These are phyloP conservation scores for Elmis aenea DNA, from an alignment of 2,888 invertebrate species.

Conservation along the genomic window DNA sequence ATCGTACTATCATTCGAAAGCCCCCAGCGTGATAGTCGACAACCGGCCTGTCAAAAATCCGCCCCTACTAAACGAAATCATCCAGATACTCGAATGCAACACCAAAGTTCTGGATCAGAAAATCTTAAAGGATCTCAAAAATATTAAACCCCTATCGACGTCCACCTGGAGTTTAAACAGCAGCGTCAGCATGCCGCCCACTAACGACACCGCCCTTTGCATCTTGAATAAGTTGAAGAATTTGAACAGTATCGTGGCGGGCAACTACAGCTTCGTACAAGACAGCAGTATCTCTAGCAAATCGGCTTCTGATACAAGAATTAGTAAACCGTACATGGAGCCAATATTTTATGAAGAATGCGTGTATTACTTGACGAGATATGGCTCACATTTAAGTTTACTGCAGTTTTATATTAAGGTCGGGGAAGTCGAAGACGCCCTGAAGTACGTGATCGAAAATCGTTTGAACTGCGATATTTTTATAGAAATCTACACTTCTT, in stretches of 20 bases:
- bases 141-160: constrained; percentile 22
- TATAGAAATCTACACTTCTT: constrained; percentile 67
- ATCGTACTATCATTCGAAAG: constrained; percentile 44
- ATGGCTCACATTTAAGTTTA: constrained; percentile 70
- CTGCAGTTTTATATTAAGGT: constrained; percentile 73
- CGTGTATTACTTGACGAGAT: constrained; percentile 72
- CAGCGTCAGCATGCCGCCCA: constrained; percentile 22
- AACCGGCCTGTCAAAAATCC: constrained; percentile 58
- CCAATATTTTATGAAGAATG: constrained; percentile 70
- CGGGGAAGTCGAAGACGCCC: constrained; percentile 62
- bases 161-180: constrained; percentile 33
- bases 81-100: constrained; percentile 62
- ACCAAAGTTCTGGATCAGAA: constrained; percentile 52
- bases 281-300: constrained; percentile 9
- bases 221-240: constrained; percentile 47
- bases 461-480: constrained; percentile 65
- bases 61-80: constrained; percentile 64
- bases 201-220: constrained; percentile 50
- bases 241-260: constrained; percentile 44
- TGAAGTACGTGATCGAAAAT: constrained; percentile 66
- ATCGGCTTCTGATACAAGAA: constrained; percentile 13
- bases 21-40: constrained; percentile 42
- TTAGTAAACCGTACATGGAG: constrained; percentile 41
- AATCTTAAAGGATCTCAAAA: constrained; percentile 48
- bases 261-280: constrained; percentile 34